Percentiles rank a stretch among this genome's conserved stretches.
Evolutionary conservation across 2,888 invertebrate species (phyloP).

Genomic region (Pocota personata): DNA sequence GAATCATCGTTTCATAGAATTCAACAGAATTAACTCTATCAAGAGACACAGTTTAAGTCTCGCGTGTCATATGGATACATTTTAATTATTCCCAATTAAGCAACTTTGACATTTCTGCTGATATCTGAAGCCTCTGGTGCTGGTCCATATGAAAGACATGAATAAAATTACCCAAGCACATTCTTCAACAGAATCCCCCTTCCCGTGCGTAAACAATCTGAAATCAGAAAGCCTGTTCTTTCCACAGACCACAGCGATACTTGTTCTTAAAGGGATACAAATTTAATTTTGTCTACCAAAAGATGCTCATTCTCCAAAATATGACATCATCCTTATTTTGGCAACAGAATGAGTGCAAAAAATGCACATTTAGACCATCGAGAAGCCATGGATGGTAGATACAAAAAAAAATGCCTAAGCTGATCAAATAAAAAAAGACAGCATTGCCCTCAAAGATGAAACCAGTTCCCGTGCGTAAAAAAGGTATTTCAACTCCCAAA

Average conservation of each 20-base stretch:
- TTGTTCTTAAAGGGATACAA: constrained; percentile 22
- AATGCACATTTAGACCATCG: constrained; percentile 4
- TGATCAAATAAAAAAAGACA: constrained; percentile 7
- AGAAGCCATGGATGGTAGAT: constrained; percentile 1
- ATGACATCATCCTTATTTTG: constrained; percentile 61
- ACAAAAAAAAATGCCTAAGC: background rate
- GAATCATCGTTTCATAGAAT: constrained; percentile 22
- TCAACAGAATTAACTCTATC: background rate
- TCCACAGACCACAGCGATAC: constrained; percentile 1
- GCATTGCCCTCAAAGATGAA: constrained; percentile 21
- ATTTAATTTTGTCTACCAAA: constrained; percentile 37
- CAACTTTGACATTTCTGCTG: constrained; percentile 37
- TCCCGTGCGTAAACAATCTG: constrained; percentile 8
- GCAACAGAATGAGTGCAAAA: constrained; percentile 13
- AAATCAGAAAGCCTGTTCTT: constrained; percentile 13
- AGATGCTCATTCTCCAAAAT: constrained; percentile 36
- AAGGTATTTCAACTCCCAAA: constrained; percentile 12
- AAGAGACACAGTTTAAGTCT: background rate
- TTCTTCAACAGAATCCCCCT: background rate
- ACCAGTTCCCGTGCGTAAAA: constrained; percentile 37
- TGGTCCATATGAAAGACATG: constrained; percentile 11
- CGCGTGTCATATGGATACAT: constrained; percentile 18
- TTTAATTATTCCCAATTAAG: constrained; percentile 58
- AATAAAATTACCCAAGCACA: constrained; percentile 21
- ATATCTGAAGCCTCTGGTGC: constrained; percentile 11